A percentile compares a stretch with the other conserved stretches of the same genome.
Evolutionary conservation across 2,888 invertebrate genomes (phyloP).

Genomic region (Seladonia tumulorum): DNA sequence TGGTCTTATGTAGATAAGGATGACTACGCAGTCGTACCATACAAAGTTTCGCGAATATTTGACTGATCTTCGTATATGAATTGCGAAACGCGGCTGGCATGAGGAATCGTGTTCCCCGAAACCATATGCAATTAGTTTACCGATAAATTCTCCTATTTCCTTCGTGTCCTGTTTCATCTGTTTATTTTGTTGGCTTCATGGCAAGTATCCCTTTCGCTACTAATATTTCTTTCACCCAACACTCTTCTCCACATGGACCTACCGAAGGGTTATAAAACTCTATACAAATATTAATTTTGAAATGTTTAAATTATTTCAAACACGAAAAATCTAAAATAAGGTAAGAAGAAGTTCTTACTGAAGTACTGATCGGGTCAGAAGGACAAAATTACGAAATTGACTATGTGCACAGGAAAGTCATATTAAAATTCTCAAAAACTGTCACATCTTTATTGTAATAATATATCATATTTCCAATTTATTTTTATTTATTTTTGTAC

Average conservation of each 20-base stretch:
- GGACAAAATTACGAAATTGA: neutral
- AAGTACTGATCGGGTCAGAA: neutral
- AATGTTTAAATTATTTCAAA: neutral
- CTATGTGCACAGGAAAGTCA: neutral
- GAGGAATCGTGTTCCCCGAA: neutral
- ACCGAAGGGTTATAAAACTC: neutral
- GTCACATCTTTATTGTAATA: neutral
- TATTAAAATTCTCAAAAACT: neutral
- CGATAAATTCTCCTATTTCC: neutral
- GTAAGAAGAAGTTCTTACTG: neutral
- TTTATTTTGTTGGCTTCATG: neutral
- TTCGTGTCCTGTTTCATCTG: neutral
- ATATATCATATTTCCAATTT: no score
- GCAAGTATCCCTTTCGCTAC: neutral
- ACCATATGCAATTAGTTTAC: neutral
- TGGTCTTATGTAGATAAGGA: neutral
- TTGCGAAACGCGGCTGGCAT: conserved; percentile 1
- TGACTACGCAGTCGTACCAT: neutral
- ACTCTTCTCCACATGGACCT: neutral
- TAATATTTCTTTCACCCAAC: neutral
- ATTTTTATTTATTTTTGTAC: no score
- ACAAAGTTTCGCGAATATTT: neutral
- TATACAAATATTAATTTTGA: neutral
- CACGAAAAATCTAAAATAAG: neutral
- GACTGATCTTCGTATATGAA: neutral